Conservation (phyloP, 2,797 vertebrate species). For the Halcyon smyrnensis region DNA sequence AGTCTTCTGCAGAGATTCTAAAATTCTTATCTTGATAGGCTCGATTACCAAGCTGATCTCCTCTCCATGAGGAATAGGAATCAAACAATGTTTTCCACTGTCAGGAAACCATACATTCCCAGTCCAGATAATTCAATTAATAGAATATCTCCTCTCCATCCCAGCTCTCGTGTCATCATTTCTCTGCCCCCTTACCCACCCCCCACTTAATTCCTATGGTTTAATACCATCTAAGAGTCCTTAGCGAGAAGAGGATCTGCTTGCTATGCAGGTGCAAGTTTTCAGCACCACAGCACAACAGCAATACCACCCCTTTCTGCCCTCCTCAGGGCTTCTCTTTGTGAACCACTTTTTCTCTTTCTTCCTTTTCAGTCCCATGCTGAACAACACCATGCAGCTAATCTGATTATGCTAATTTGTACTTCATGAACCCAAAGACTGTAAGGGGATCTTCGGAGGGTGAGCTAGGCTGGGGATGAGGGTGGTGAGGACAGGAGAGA, state of each 20-base stretch:
- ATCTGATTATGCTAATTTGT: conserved; percentile 99
- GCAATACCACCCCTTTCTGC: conserved; percentile 63
- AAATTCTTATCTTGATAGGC: conserved; percentile 89
- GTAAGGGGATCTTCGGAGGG: conserved; percentile 81
- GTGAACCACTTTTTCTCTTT: conserved; percentile 87
- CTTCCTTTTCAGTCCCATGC: conserved; percentile 80
- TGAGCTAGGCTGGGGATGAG: conserved; percentile 61
- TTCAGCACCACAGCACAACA: conserved; percentile 79
- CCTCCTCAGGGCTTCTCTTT: conserved; percentile 82
- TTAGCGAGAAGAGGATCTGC: conserved; percentile 82
- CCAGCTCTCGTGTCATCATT: conserved; percentile 72
- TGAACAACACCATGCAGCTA: conserved; percentile 84
- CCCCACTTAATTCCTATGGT: conserved; percentile 76
- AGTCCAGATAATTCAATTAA: conserved; percentile 91
- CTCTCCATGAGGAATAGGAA: conserved; percentile 84
- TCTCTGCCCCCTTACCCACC: conserved; percentile 37
- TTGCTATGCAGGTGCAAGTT: conserved; percentile 84
- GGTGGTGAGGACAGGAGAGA: conserved; percentile 20
- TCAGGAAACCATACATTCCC: conserved; percentile 85
- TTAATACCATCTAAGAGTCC: conserved; percentile 85
- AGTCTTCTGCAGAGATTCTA: conserved; percentile 87
- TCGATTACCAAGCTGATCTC: conserved; percentile 88
- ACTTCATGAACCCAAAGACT: conserved; percentile 94
- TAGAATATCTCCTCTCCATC: conserved; percentile 53
- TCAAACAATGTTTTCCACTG: conserved; percentile 87